Conservation (phyloP, 2,797 vertebrate genomes). For the Heliangelus exortis region DNA sequence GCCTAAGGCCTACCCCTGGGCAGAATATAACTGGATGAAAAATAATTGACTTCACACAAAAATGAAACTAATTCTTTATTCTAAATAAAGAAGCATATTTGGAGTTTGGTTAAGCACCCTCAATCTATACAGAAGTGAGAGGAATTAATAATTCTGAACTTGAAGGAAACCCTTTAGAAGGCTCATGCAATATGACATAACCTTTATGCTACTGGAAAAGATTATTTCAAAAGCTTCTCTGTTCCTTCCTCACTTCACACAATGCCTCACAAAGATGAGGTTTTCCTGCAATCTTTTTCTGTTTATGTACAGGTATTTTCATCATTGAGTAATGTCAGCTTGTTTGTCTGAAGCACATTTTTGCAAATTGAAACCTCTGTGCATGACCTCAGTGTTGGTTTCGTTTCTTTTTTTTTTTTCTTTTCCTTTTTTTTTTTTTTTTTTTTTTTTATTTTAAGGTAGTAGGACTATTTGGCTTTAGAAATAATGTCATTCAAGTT, state of each 20-base stretch:
- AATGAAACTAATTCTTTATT: neutral
- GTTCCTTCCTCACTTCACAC: neutral
- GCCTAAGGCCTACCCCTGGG: neutral
- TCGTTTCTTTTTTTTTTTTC: neutral
- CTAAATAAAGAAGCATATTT: neutral
- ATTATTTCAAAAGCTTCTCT: slow-evolving; percentile 50
- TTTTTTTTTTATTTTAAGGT: neutral
- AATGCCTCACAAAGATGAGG: neutral
- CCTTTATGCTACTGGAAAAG: neutral
- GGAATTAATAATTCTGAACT: slow-evolving; percentile 27
- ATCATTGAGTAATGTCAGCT: neutral
- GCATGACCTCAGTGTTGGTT: neutral
- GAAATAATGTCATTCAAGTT: slow-evolving; percentile 60
- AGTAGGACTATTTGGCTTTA: neutral
- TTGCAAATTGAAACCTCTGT: neutral
- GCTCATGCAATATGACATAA: slow-evolving; percentile 7
- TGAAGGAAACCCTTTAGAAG: slow-evolving; percentile 34
- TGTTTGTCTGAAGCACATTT: neutral
- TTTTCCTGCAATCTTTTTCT: neutral
- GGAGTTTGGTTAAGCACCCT: neutral
- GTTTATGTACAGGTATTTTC: neutral
- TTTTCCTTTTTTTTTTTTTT: neutral
- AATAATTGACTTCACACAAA: neutral
- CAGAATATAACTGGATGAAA: neutral
- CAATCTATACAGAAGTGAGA: rapidly evolving